Evolutionary conservation across 2,113 vertebrate genomes (phyloP).

Genomic region (Leptocoma aspasia): DNA sequence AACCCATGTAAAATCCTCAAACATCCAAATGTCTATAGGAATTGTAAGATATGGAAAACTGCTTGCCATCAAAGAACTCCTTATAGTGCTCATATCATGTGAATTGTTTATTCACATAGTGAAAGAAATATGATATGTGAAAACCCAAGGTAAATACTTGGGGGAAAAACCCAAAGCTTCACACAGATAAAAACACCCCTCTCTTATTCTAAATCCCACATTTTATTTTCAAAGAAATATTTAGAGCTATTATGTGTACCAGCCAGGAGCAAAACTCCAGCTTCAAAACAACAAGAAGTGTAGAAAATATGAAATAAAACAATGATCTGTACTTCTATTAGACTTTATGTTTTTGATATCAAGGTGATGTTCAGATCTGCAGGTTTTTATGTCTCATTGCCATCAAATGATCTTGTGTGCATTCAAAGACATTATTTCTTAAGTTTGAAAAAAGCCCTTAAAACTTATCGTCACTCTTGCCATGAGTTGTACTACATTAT

Average conservation of each 20-base stretch:
- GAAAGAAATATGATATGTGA: background rate
- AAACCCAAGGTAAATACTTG: background rate
- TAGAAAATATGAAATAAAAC: background rate
- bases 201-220: background rate
- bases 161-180: accelerated
- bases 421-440: background rate
- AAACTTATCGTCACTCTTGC: background rate
- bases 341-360: background rate
- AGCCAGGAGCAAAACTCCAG: background rate
- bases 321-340: background rate
- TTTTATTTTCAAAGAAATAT: background rate
- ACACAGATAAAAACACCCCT: accelerated
- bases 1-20: background rate
- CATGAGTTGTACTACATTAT: background rate
- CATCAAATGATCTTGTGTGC: background rate
- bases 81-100: background rate
- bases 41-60: background rate
- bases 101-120: background rate
- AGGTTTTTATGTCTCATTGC: background rate
- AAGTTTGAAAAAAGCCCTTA: background rate
- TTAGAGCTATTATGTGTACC: background rate
- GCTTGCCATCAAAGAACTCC: background rate
- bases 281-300: background rate
- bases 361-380: background rate
- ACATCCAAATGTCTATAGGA: background rate